Conservation (phyloP, 2,113 vertebrate genomes). For the Regulus satrapa region DNA sequence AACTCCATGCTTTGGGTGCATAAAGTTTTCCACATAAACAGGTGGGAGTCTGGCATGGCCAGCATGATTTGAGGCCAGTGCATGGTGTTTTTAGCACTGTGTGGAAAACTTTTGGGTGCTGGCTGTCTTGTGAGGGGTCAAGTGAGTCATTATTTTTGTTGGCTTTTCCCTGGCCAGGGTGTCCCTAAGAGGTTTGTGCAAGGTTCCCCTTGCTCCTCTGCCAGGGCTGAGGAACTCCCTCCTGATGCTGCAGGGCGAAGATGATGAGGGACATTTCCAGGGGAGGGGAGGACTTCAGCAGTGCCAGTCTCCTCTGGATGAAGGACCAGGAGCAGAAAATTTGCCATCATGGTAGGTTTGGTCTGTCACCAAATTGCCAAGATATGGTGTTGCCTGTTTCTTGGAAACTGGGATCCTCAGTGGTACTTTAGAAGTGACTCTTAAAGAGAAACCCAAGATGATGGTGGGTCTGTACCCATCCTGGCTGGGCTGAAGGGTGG, state of each 20-base stretch:
- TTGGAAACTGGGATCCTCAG: neutral
- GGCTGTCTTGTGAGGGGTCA: slow-evolving; percentile 40
- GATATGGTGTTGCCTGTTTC: neutral
- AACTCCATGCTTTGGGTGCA: slow-evolving; percentile 39
- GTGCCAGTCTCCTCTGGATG: neutral
- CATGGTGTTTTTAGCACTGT: slow-evolving; percentile 22
- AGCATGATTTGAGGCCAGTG: neutral
- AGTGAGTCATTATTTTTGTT: slow-evolving; percentile 59
- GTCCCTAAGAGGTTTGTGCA: neutral
- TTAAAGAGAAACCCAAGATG: neutral
- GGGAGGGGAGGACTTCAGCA: neutral
- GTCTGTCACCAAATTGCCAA: neutral
- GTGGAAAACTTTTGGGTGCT: slow-evolving; percentile 60
- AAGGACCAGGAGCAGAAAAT: neutral
- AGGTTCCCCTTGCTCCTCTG: neutral
- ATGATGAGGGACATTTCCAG: neutral
- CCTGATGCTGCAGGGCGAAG: neutral
- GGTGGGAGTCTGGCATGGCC: slow-evolving; percentile 53
- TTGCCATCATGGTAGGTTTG: neutral
- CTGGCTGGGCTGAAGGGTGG: neutral
- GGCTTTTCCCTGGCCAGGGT: neutral
- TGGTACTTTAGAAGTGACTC: neutral
- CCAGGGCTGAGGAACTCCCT: neutral
- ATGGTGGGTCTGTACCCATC: neutral
- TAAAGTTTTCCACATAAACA: slow-evolving; percentile 66